Conservation (phyloP, 2,113 vertebrate genomes). For the Cololabis saira region DNA sequence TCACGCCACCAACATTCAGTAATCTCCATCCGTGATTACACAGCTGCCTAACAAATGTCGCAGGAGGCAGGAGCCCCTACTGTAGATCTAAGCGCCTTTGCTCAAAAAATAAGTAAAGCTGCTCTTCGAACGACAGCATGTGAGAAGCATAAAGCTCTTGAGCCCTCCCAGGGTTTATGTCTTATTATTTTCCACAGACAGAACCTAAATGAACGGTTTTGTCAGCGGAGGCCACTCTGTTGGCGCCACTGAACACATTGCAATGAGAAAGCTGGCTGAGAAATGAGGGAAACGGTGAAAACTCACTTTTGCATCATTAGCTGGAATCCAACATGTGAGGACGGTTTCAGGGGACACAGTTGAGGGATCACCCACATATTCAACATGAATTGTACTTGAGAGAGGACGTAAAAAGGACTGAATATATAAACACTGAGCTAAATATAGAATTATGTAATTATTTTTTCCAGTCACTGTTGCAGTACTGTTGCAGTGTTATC, state of each 20-base stretch:
- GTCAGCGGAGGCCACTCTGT: slow-evolving; percentile 48
- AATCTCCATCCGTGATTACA: slow-evolving; percentile 73
- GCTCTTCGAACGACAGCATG: slow-evolving; percentile 58
- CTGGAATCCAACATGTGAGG: slow-evolving; percentile 21
- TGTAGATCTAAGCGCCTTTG: slow-evolving; percentile 64
- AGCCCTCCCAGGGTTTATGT: slow-evolving; percentile 73
- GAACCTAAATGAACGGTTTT: slow-evolving; percentile 67
- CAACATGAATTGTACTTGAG: slow-evolving; percentile 29
- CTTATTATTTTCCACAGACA: slow-evolving; percentile 72
- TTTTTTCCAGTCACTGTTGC: slow-evolving; percentile 30
- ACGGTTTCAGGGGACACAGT: slow-evolving; percentile 22
- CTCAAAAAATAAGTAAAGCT: slow-evolving; percentile 58
- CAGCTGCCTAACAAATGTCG: slow-evolving; percentile 59
- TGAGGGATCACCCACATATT: slow-evolving; percentile 11
- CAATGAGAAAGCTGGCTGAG: slow-evolving; percentile 16
- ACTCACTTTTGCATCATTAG: slow-evolving; percentile 41
- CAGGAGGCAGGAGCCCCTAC: slow-evolving; percentile 62
- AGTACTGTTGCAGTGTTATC: slow-evolving; percentile 3
- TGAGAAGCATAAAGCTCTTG: slow-evolving; percentile 61
- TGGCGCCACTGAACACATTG: slow-evolving; percentile 47
- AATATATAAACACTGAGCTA: slow-evolving; percentile 26
- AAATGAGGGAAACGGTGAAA: slow-evolving; percentile 25
- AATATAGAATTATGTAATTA: slow-evolving; percentile 56
- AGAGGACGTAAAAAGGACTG: slow-evolving; percentile 2
- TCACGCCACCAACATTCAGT: slow-evolving; percentile 59